Evolutionary conservation across 2,797 vertebrate species (phyloP).

Genomic region (Fratercula arctica): DNA sequence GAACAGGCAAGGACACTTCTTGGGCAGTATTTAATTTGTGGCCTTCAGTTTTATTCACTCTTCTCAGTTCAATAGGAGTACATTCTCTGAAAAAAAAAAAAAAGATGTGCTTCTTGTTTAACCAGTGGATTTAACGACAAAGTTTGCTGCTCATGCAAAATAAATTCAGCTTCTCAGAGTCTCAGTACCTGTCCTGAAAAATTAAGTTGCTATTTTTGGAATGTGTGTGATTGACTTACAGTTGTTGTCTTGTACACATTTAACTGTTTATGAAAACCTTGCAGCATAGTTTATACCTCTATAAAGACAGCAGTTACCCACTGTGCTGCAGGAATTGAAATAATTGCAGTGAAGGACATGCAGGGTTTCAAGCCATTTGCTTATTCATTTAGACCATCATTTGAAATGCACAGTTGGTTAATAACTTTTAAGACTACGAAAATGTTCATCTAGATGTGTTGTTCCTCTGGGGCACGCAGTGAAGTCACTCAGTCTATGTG

Average conservation of each 20-base stretch:
- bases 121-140: not conserved
- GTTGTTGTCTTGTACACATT: not conserved
- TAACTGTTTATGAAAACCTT: not conserved
- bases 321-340: not conserved
- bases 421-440: not conserved
- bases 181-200: not conserved
- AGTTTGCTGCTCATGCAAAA: not conserved
- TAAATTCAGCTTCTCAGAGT: not conserved
- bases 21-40: not conserved
- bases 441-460: not conserved
- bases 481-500: not conserved
- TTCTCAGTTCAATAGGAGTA: not conserved
- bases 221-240: not conserved
- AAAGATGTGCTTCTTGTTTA: not conserved
- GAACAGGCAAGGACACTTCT: not conserved
- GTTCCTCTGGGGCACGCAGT: not conserved
- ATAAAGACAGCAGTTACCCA: not conserved
- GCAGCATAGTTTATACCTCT: not conserved
- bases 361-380: not conserved
- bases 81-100: not conserved
- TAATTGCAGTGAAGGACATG: not conserved
- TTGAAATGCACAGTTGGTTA: not conserved
- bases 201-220: not conserved
- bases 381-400: not conserved
- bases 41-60: conserved; percentile 5